Evolutionary conservation across 1,140 invertebrate species (phyloP), one percentile per base, ranked within the genome.

Genomic region (Zaprionus davidi): DNA sequence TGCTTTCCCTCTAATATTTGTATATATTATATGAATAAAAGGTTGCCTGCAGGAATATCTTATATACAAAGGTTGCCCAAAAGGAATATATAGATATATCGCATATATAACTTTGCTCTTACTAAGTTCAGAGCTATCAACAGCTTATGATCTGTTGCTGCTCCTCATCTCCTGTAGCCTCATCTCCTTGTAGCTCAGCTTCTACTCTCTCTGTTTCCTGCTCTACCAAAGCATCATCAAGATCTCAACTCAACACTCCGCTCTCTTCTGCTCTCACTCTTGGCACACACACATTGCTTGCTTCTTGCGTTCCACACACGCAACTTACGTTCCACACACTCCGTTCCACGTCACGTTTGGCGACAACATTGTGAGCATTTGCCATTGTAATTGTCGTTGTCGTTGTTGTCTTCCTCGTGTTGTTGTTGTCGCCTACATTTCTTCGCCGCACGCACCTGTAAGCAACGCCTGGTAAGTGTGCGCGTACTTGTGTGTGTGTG

Each of bases 271-370:
- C 58, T 70, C 38, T 55, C 3, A 20, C 17, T 26, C 26, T 26
- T 4, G 6, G 44, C 24, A 17, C 49, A 44, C 72, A 64, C 41
- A 31, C 41, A 2, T 2, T n/a, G 64, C 38, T 31, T 58, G 26
- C 11, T 17, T 58, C 53, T 56, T 57, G n/a, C 9, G 36, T 56
- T 20, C 36, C 64, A 66, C 56, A 38, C 36, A 38, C 12, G 7
- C 36, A 26, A 59, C 20, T 71, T 71, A 20, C 2, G 36, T 64
- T 71, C 73, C 73, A 76, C 68, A 34, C 31, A 31, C 53, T 34
- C 12, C 26, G 24, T 59, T 58, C 53, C 71, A 84, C 63, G 84
- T 88, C 84, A 88, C 83, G 83, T 87, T 78, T 75, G 78, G 38
- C 63, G 63, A 68, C 78, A 38, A 71, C 73, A 76, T 68, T 58